Base-by-base conservation (phyloP, 2,888 invertebrate genomes). In the Tachina lurida region DNA sequence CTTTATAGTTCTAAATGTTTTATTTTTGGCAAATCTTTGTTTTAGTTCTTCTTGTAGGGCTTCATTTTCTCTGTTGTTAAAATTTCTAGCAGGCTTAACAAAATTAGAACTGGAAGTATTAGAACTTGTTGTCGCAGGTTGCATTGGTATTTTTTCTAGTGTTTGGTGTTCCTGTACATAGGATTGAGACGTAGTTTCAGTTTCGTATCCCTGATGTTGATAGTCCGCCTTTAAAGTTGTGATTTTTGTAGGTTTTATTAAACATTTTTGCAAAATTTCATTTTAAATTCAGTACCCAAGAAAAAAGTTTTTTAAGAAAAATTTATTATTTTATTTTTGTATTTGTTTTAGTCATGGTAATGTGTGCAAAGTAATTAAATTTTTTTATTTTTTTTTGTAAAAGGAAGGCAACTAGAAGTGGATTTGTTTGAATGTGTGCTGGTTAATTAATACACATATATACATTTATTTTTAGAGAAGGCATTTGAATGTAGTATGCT, bases 11-110 rank as follows among this genome's bases (percentile, higher is more conserved):
- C 78, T 71, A 22, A 81, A 10, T 22, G 56, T 76, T 84, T 63
- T 62, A 47, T 58, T 45, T 54, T 79, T 83, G 49, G 78, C 70
- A 75, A 85, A 78, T 70, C 82, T 81, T 82, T 87, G 84, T 80
- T 88, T 86, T 70, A 77, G 41, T 71, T 87, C 82, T 83, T 80
- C 86, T 76, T 84, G 76, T 73, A 87, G 75, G 74, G 87, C 87
- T 76, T 67, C 78, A 86, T 84, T 87, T 84, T 84, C 88, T 84
- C 77, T 84, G 58, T 82, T 54, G 60, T 81, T 83, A 76, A 87
- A 84, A 83, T 84, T 41, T 47, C 13, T 56, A 19, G 47, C 22
- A 15, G 41, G n/a, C 70, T 60, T 67, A 12, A 17, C 62, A 39
- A 19, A 9, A 8, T 10, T 62, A 3, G 74, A n/a, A 71, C 56